phyloP scores from a whole-genome alignment of 1,140 invertebrate genomes.

The Caerostris darwini region DNA sequence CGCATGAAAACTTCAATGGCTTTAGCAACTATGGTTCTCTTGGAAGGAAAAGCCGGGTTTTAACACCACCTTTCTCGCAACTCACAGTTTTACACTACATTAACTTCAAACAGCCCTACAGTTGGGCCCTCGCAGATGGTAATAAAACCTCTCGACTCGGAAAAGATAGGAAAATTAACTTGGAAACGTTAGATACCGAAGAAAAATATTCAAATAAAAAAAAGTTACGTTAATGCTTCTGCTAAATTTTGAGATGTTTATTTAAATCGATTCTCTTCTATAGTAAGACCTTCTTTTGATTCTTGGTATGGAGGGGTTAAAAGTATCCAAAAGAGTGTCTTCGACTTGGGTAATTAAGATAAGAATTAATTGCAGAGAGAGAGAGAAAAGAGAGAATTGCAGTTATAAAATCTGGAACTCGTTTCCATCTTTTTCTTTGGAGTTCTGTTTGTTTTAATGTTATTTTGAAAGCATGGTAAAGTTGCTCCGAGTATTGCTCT shows the following conservation, averaged over 20 bases:
- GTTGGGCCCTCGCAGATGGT: background rate
- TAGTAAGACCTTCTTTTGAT: background rate
- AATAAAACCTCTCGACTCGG: conserved; percentile 30
- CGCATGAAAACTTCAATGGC: conserved; percentile 19
- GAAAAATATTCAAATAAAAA: background rate
- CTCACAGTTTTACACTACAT: conserved; percentile 58
- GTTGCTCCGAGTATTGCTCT: background rate
- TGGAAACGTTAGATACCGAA: background rate
- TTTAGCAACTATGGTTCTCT: background rate
- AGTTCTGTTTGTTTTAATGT: background rate
- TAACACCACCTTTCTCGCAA: background rate
- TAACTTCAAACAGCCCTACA: conserved; percentile 17
- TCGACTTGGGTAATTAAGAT: conserved; percentile 21
- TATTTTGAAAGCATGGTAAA: background rate
- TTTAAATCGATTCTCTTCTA: background rate
- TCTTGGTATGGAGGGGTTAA: background rate
- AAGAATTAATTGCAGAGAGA: background rate
- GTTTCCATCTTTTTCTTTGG: background rate
- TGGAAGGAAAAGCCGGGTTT: background rate
- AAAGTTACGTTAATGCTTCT: background rate
- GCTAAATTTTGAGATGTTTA: background rate
- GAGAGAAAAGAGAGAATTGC: background rate
- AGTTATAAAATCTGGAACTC: background rate
- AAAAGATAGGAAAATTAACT: conserved; percentile 39
- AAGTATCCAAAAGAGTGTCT: background rate